Conservation (phyloP, 2,797 vertebrate genomes). For the Florisuga fusca region DNA sequence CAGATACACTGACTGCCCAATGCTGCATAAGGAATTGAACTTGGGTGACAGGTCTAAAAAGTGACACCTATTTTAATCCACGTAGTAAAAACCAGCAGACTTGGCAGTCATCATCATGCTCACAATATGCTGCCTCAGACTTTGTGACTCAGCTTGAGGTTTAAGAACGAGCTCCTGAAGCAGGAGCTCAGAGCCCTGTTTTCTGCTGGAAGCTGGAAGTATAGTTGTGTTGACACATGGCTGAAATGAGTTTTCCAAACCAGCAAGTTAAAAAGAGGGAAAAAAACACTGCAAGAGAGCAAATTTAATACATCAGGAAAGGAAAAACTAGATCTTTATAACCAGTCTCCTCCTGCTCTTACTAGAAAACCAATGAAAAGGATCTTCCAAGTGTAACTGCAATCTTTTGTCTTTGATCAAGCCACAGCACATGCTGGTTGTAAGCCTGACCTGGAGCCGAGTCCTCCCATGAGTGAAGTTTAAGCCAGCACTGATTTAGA, state of each 20-base stretch:
- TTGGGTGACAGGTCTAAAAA: not conserved
- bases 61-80: not conserved
- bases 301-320: not conserved
- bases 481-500: not conserved
- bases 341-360: not conserved
- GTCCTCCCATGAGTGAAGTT: not conserved
- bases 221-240: not conserved
- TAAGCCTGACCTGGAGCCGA: not conserved
- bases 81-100: not conserved
- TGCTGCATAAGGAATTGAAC: not conserved
- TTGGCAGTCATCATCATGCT: not conserved
- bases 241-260: not conserved
- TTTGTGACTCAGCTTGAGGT: not conserved
- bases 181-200: not conserved
- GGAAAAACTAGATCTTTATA: not conserved
- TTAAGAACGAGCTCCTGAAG: not conserved
- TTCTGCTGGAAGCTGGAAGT: not conserved
- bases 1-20: not conserved
- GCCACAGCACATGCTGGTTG: fast-evolving
- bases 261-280: not conserved
- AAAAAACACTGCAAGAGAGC: not conserved
- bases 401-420: not conserved
- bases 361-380: not conserved
- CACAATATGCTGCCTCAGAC: not conserved
- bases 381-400: not conserved